These are phyloP conservation scores for Pinna nobilis DNA, from an alignment of 1,140 invertebrate genomes.

Conservation along the genomic window DNA sequence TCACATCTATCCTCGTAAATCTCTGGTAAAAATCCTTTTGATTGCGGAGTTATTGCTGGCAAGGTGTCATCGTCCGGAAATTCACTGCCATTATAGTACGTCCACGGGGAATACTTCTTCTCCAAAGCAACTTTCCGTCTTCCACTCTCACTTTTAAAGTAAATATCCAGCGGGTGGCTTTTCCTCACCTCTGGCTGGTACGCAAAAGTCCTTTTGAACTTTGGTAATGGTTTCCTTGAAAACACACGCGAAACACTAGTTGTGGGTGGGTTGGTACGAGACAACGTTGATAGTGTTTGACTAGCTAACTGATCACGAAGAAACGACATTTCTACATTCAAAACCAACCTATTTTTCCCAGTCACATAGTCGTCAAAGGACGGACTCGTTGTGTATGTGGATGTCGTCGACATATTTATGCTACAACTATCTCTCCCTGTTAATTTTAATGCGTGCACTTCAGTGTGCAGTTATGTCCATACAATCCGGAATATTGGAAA, in stretches of 20 bases:
- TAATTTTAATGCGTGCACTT: too few relatives aligned
- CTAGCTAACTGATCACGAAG: conserved; percentile 3
- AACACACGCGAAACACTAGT: too few relatives aligned
- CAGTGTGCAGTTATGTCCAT: too few relatives aligned
- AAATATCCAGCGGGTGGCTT: conserved; percentile 8
- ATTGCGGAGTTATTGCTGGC: not conserved
- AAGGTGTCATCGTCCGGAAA: conserved; percentile 1
- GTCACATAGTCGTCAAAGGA: conserved; percentile 1
- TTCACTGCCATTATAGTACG: conserved; percentile 18
- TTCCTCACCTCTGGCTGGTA: not conserved
- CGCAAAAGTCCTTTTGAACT: not conserved
- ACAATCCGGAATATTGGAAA: too few relatives aligned
- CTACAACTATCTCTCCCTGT: too few relatives aligned
- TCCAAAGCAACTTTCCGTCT: not conserved
- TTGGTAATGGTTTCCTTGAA: not conserved
- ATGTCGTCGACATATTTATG: conserved; percentile 6
- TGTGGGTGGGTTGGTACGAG: not conserved
- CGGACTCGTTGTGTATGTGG: conserved; percentile 8
- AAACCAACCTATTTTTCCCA: not conserved
- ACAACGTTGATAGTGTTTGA: conserved; percentile 3
- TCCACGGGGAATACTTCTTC: conserved; percentile 17
- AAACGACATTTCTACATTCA: conserved; percentile 20
- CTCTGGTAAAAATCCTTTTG: conserved; percentile 4
- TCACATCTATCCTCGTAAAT: not conserved
- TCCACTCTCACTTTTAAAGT: conserved; percentile 1